Evolutionary conservation across 2,888 invertebrate species (phyloP).

Genomic region (Latheticus oryzae): DNA sequence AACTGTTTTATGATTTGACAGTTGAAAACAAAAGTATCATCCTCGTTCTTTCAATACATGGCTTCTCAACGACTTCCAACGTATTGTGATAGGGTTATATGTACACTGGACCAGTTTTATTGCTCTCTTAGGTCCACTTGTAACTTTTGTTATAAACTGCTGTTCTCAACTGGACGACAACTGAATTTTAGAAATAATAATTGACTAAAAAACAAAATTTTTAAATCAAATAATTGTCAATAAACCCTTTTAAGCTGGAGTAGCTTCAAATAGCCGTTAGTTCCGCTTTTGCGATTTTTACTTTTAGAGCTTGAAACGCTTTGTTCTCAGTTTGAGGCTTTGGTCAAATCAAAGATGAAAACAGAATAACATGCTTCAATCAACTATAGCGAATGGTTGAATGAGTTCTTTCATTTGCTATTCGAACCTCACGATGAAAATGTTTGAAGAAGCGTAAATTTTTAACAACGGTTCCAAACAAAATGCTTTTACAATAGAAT

Average conservation of each 20-base stretch:
- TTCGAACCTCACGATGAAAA: slow-evolving; percentile 44
- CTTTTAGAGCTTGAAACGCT: slow-evolving; percentile 15
- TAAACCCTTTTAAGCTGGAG: not conserved
- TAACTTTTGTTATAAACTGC: slow-evolving; percentile 50
- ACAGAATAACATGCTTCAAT: slow-evolving; percentile 48
- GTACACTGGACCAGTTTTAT: slow-evolving; percentile 48
- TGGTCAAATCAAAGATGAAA: slow-evolving; percentile 46
- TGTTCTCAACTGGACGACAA: slow-evolving; percentile 32
- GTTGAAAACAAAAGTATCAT: slow-evolving; percentile 56
- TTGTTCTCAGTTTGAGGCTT: slow-evolving; percentile 23
- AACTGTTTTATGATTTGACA: slow-evolving; percentile 61
- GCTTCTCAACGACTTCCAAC: slow-evolving; percentile 45
- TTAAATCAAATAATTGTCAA: no score
- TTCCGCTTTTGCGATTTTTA: slow-evolving; percentile 8
- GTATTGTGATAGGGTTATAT: slow-evolving; percentile 52
- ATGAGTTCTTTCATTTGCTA: slow-evolving; percentile 44
- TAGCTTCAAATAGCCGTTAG: slow-evolving; percentile 1
- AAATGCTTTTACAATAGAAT: slow-evolving; percentile 16
- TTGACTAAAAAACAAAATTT: not conserved
- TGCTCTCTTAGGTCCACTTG: slow-evolving; percentile 49
- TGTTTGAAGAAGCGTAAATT: slow-evolving; percentile 45
- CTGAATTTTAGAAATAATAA: not conserved
- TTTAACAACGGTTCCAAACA: slow-evolving; percentile 38
- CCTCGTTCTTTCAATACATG: slow-evolving; percentile 51
- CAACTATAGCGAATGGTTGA: slow-evolving; percentile 44